These are phyloP conservation scores for Taenioides sp. DNA, from an alignment of 2,797 vertebrate species.

Conservation along the genomic window DNA sequence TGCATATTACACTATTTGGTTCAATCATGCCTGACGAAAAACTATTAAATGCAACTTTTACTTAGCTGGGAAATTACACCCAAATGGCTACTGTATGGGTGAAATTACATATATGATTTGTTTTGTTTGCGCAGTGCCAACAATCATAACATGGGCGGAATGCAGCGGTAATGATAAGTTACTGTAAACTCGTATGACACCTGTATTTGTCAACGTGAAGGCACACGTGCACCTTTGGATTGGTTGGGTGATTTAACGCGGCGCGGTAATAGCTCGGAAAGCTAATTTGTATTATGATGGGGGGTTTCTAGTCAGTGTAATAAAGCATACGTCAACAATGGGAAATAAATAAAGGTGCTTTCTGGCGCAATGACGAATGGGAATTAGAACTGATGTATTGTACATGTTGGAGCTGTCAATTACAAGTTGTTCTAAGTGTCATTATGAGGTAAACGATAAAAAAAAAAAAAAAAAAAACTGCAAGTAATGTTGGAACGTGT, in stretches of 20 bases:
- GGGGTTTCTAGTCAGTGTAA: slow-evolving; percentile 36
- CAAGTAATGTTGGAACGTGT: too few species aligned
- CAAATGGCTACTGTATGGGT: too few species aligned
- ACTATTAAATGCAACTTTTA: slow-evolving; percentile 33
- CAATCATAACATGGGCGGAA: too few species aligned
- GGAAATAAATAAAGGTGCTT: slow-evolving; percentile 49
- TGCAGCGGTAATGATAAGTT: too few species aligned
- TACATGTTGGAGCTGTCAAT: too few species aligned
- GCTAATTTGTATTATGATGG: slow-evolving; percentile 48
- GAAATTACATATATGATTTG: too few species aligned
- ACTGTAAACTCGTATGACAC: slow-evolving; percentile 37
- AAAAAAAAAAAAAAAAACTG: too few species aligned
- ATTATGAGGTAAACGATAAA: not conserved
- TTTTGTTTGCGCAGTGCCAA: too few species aligned
- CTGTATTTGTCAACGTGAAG: slow-evolving; percentile 51
- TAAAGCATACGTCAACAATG: slow-evolving; percentile 28
- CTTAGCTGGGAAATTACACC: slow-evolving; percentile 2
- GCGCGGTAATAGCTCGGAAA: slow-evolving; percentile 25
- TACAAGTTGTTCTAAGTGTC: not conserved
- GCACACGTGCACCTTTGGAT: slow-evolving; percentile 39
- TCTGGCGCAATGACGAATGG: slow-evolving; percentile 15
- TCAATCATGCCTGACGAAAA: slow-evolving; percentile 50
- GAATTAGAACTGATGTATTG: not conserved
- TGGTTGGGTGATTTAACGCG: slow-evolving; percentile 60
- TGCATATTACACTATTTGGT: slow-evolving; percentile 46